Evolutionary conservation across 2,113 vertebrate species (phyloP).

Genomic region (Austrofundulus limnaeus): DNA sequence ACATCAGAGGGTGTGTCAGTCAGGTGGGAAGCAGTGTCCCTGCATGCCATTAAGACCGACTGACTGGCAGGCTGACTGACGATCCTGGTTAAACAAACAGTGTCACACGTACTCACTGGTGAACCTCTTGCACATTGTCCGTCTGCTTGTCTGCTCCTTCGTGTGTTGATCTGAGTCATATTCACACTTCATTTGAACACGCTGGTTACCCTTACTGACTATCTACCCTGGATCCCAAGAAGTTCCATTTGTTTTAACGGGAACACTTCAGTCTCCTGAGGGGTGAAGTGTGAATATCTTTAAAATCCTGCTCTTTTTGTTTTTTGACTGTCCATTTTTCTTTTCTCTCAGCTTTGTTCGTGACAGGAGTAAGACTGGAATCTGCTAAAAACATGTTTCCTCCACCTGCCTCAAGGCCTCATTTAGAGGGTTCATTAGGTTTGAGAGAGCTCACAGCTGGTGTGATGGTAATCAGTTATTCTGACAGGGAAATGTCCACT

Average conservation of each 20-base stretch:
- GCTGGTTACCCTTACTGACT: background rate
- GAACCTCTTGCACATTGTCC: slow-evolving; percentile 7
- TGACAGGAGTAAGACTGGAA: slow-evolving; percentile 53
- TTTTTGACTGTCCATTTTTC: background rate
- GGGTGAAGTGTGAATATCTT: slow-evolving; percentile 1
- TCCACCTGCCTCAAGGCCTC: slow-evolving; percentile 22
- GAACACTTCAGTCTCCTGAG: no score
- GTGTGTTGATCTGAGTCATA: background rate
- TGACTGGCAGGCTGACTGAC: slow-evolving; percentile 27
- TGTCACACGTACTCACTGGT: slow-evolving; percentile 28
- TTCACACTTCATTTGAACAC: slow-evolving; percentile 17
- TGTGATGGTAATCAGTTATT: slow-evolving; percentile 7
- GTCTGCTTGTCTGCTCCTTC: background rate
- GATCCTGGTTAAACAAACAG: slow-evolving; percentile 49
- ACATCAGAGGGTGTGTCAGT: slow-evolving; percentile 26
- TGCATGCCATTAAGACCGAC: slow-evolving; percentile 19
- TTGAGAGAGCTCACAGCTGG: slow-evolving; percentile 4
- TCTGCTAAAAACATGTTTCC: slow-evolving; percentile 34
- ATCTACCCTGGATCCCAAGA: background rate
- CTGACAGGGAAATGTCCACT: slow-evolving; percentile 11
- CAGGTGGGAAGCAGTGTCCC: slow-evolving; percentile 25
- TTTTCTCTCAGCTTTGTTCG: slow-evolving; percentile 57
- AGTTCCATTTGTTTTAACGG: background rate
- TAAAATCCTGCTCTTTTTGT: background rate
- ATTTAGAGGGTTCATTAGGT: slow-evolving; percentile 28